A percentile compares a stretch with the other conserved stretches of the same genome.
Conservation (phyloP, 2,797 vertebrate species). For the Astyanax mexicanus region DNA sequence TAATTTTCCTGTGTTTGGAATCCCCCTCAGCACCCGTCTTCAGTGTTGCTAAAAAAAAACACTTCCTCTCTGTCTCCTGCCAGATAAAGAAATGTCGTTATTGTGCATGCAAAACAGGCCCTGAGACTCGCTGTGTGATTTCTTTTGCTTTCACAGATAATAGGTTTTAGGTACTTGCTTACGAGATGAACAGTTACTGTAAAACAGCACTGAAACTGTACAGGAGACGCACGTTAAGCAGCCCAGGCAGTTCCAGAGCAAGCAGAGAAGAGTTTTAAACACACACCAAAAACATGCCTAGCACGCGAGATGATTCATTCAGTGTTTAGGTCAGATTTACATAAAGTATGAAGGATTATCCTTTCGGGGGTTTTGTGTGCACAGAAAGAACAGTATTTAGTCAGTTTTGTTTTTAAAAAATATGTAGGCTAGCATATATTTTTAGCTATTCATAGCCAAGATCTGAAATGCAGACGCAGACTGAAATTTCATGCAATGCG, state of each 20-base stretch:
- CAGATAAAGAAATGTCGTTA: slow-evolving; percentile 58
- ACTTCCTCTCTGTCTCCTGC: slow-evolving; percentile 54
- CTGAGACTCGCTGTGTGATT: slow-evolving; percentile 30
- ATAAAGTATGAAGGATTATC: slow-evolving; percentile 52
- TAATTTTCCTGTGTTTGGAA: slow-evolving; percentile 73
- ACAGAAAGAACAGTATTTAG: slow-evolving; percentile 24
- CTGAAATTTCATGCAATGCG: not conserved
- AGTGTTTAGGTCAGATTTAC: slow-evolving; percentile 50
- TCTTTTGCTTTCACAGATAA: slow-evolving; percentile 40
- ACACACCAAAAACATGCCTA: slow-evolving; percentile 25
- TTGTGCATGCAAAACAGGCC: slow-evolving; percentile 58
- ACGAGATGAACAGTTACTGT: slow-evolving; percentile 7
- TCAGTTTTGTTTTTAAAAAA: slow-evolving; percentile 31
- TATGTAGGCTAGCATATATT: not conserved
- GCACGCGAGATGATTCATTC: slow-evolving; percentile 29
- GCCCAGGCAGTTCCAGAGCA: slow-evolving; percentile 15
- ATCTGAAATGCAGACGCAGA: not conserved
- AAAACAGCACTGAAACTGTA: not conserved
- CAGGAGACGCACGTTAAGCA: slow-evolving; percentile 14
- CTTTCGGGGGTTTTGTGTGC: slow-evolving; percentile 41
- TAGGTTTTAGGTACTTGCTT: not conserved
- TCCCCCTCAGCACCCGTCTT: slow-evolving; percentile 73
- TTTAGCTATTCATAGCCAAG: not conserved
- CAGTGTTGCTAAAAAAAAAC: slow-evolving; percentile 49
- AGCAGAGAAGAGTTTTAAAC: slow-evolving; percentile 31